Base-by-base conservation (phyloP, 1,140 invertebrate species). In the Drosophila nebulosa region DNA sequence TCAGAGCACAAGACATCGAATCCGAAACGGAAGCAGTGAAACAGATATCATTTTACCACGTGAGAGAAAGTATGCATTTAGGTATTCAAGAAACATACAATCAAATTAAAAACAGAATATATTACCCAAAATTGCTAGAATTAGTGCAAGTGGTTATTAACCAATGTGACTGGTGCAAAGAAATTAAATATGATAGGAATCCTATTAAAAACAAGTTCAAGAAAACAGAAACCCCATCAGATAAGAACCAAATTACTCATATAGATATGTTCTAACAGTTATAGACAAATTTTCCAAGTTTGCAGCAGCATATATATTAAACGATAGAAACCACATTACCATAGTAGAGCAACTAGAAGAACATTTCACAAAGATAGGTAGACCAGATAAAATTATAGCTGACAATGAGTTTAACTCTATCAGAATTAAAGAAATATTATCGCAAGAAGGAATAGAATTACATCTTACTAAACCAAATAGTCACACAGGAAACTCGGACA, bases 111-210 rank as follows among this genome's bases (percentile, higher is more conserved):
- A n/a, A n/a, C 22, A 56, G n/a, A 66, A 65, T 57, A 9, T 64
- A 62, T 24, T 64, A 59, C 36, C 65, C 46, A 64, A 67, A 35
- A 56, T 32, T 56, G 24, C 14, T 69, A 64, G 53, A 68, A 42
- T 53, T 61, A 42, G 14, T 59, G 3, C 27, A 56, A 35, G 32
- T 56, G 24, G 60, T 69, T 55, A 62, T 77, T 24, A 64, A 64
- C 46, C 56, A 73, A 74, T 79, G 70, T 61, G 55, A 67, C n/a
- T n/a, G n/a, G n/a, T n/a, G n/a, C n/a, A n/a, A n/a, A n/a, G n/a
- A n/a, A n/a, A n/a, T n/a, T n/a, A 62, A 79, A 46, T 59, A 58
- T 52, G 50, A 66, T 22, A 74, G 72, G 55, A 74, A 66, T 27
- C 61, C 59, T 24, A 53, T 62, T 18, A 65, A 78, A 53, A 56